These are phyloP conservation scores for Ivindomyrus marchei DNA, from an alignment of 2,113 vertebrate species.

Conservation along the genomic window DNA sequence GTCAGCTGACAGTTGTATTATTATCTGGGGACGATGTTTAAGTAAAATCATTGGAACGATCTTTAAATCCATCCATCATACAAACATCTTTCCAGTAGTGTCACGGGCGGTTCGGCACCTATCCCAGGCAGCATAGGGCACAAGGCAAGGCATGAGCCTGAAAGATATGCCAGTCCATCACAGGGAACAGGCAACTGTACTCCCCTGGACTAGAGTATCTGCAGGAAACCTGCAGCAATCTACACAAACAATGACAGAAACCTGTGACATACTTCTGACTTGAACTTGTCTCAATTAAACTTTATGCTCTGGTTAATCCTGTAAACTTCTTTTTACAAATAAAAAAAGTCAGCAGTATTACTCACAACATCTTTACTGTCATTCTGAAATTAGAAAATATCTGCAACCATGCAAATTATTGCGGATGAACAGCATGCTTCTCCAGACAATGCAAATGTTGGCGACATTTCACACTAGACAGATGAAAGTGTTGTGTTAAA, in stretches of 20 bases:
- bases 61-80: background rate
- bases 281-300: background rate
- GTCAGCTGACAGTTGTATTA: background rate
- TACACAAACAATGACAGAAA: background rate
- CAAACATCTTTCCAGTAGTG: background rate
- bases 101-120: background rate
- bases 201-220: background rate
- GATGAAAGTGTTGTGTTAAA: background rate
- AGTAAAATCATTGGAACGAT: background rate
- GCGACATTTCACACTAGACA: background rate
- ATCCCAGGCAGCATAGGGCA: background rate
- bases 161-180: background rate
- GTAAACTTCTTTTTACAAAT: background rate
- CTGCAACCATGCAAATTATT: background rate
- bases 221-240: background rate
- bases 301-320: background rate
- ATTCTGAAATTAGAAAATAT: background rate
- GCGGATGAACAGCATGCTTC: background rate
- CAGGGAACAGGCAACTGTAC: background rate
- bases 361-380: background rate
- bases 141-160: background rate
- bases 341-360: background rate
- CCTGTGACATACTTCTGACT: background rate
- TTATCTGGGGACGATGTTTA: background rate
- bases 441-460: background rate